Percentiles rank a stretch among this genome's conserved stretches.
These are phyloP conservation scores for Isurus oxyrinchus DNA, from an alignment of 2,113 vertebrate genomes.

Conservation along the genomic window DNA sequence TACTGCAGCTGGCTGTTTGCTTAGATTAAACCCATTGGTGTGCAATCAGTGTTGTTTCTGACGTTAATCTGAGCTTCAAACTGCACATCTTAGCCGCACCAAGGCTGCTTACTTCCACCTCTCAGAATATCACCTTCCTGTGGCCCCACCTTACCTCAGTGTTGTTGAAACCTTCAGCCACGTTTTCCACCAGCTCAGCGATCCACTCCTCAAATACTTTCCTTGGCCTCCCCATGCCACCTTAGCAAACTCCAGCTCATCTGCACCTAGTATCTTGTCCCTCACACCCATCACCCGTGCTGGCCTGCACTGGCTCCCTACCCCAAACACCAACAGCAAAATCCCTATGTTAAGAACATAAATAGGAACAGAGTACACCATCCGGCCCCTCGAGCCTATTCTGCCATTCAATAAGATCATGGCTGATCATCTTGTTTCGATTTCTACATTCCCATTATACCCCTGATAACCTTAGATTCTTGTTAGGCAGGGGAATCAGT, in stretches of 20 bases:
- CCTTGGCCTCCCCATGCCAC: background rate
- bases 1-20: background rate
- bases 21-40: background rate
- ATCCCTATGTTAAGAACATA: background rate
- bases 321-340: background rate
- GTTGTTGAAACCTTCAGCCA: background rate
- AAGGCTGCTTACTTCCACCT: background rate
- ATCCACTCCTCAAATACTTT: background rate
- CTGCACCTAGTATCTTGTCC: background rate
- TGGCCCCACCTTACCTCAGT: background rate
- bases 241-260: background rate
- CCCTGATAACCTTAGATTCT: too few relatives aligned
- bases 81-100: background rate
- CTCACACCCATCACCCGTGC: background rate
- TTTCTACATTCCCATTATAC: too few relatives aligned
- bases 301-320: background rate
- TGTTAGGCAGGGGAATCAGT: too few relatives aligned
- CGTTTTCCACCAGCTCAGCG: background rate
- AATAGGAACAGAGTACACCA: too few relatives aligned
- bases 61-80: background rate
- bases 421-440: too few relatives aligned
- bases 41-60: background rate
- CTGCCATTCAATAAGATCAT: too few relatives aligned
- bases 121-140: background rate
- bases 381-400: too few relatives aligned